phyloP scores from a whole-genome alignment of 2,888 invertebrate species.

The Cantharis lateralis region DNA sequence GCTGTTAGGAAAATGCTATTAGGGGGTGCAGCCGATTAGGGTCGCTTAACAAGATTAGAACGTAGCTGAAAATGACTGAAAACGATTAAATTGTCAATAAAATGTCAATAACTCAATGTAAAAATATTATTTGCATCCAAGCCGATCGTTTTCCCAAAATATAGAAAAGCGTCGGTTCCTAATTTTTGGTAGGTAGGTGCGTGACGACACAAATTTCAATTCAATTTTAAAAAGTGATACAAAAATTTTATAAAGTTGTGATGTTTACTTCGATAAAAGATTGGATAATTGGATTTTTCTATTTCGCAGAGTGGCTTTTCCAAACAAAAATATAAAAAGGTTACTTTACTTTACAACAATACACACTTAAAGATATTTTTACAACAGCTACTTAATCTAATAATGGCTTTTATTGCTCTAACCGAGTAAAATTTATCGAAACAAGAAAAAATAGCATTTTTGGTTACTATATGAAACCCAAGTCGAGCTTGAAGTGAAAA shows the following conservation, averaged over 20 bases:
- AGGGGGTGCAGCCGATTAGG: slow-evolving; percentile 2
- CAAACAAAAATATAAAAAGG: not conserved
- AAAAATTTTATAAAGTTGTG: not conserved
- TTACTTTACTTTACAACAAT: not conserved
- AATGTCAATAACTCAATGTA: slow-evolving; percentile 6
- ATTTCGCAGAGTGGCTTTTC: not conserved
- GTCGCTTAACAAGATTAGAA: slow-evolving; percentile 10
- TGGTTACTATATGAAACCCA: not conserved
- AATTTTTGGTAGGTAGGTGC: not conserved
- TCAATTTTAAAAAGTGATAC: not conserved
- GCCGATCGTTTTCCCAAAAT: not conserved
- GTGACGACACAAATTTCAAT: not conserved
- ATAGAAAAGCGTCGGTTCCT: not conserved
- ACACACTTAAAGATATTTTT: not conserved
- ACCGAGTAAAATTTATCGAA: not conserved
- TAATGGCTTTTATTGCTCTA: not conserved
- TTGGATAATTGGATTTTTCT: not conserved
- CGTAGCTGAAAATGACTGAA: slow-evolving; percentile 11
- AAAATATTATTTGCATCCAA: not conserved
- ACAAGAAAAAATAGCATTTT: not conserved
- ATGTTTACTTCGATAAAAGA: not conserved
- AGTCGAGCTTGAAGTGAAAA: not conserved
- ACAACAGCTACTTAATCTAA: not conserved
- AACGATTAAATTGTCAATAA: slow-evolving; percentile 9
- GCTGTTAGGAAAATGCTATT: slow-evolving; percentile 4